phyloP scores from a whole-genome alignment of 2,888 invertebrate species.

The Chalcis sispes region DNA sequence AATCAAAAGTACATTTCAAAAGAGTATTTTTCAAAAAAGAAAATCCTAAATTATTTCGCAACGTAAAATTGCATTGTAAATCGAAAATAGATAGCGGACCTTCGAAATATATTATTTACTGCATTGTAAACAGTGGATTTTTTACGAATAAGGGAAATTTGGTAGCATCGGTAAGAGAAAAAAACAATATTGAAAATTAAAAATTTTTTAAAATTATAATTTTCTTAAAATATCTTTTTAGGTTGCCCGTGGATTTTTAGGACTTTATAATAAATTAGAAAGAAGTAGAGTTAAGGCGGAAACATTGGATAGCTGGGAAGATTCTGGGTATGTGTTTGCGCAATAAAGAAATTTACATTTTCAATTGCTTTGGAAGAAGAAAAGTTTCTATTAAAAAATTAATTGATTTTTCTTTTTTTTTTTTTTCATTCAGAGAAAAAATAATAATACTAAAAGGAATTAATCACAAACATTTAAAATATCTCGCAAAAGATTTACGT shows the following conservation, averaged over 20 bases:
- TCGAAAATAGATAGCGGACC: neutral
- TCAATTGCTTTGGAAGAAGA: neutral
- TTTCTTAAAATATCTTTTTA: slow-evolving; percentile 47
- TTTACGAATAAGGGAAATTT: slow-evolving; percentile 41
- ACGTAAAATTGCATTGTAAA: neutral
- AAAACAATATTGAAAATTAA: neutral
- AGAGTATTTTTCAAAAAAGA: too few species aligned
- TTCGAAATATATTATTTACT: slow-evolving; percentile 38
- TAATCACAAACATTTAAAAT: slow-evolving; percentile 55
- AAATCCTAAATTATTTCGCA: neutral
- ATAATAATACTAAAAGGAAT: slow-evolving; percentile 54
- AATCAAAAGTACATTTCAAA: slow-evolving; percentile 2
- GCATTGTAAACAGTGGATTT: slow-evolving; percentile 46
- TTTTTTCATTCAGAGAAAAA: slow-evolving; percentile 33
- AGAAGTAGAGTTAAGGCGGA: slow-evolving; percentile 49
- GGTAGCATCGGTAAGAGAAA: slow-evolving; percentile 41
- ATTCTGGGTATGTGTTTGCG: slow-evolving; percentile 60
- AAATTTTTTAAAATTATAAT: neutral
- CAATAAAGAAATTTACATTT: slow-evolving; percentile 6
- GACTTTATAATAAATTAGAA: slow-evolving; percentile 60
- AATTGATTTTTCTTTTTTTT: too few species aligned
- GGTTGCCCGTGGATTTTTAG: slow-evolving; percentile 63
- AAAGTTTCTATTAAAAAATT: too few species aligned
- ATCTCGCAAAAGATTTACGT: slow-evolving; percentile 35
- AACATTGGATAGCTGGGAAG: slow-evolving; percentile 61